phyloP scores from a whole-genome alignment of 2,888 invertebrate species.

The Labia minor region DNA sequence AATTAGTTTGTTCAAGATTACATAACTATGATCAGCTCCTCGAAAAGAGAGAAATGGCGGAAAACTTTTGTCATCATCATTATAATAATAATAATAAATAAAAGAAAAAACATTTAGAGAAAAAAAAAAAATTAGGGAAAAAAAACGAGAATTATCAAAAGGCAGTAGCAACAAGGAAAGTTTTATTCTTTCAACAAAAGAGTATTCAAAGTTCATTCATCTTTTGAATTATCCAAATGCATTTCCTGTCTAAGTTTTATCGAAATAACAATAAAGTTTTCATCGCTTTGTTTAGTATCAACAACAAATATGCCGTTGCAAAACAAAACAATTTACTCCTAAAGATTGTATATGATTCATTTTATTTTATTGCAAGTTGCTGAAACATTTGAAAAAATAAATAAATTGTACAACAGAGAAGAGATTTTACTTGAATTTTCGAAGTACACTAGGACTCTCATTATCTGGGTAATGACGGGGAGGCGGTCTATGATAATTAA shows the following conservation, averaged over 20 bases:
- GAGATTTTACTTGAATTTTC: no score
- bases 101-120: background rate
- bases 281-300: background rate
- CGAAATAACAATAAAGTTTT: conserved; percentile 1
- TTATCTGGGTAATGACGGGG: no score
- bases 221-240: conserved; percentile 7
- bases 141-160: no score
- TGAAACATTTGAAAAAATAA: no score
- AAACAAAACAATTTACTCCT: no score
- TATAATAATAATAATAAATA: no score
- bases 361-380: no score
- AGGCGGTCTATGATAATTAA: no score
- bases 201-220: background rate
- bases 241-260: conserved; percentile 8
- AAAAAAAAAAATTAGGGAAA: background rate
- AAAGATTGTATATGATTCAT: no score
- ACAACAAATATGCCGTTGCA: no score
- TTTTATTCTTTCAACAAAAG: conserved; percentile 1
- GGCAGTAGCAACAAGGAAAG: background rate
- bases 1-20: background rate
- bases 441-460: no score
- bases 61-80: conserved; percentile 3
- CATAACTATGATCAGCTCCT: background rate
- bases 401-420: no score
- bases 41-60: background rate